Evolutionary conservation across 2,888 invertebrate genomes (phyloP), one percentile per base, ranked within the genome.

Genomic region (Axea sp.): DNA sequence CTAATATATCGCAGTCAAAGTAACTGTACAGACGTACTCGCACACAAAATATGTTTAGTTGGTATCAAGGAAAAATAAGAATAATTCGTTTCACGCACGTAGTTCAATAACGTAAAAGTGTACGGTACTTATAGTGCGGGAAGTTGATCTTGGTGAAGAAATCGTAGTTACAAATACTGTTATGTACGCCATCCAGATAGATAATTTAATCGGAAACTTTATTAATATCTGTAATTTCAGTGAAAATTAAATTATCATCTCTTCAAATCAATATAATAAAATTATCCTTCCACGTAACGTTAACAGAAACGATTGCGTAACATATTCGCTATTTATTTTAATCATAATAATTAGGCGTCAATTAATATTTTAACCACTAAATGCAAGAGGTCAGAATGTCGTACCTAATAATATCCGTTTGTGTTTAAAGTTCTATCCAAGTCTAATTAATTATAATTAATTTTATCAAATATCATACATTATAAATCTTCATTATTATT

Each of bases 61-160:
- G 8, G 26, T 41, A 39, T 37, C 31, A 19, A 2, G 3, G 37
- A 49, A 62, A 62, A 69, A 53, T 53, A 53, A 71, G 62, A 62
- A 62, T 53, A 47, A 17, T 71, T 47, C 62, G 71, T 62, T 71
- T 55, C 39, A 55, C 55, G 62, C 71, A 71, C 71, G 71, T 71
- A 62, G 55, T 19, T 47, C 62, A 49, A 49, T 62, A 51, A 69
- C 53, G 55, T 30, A 31, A 47, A 62, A 71, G 55, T 45, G 47
- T 60, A 47, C 62, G 62, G 62, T 43, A 39, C 53, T 62, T 17
- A 24, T 33, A 39, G 62, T 26, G 37, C 53, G 71, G 53, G 55
- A 69, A 69, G 71, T 71, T 31, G 37, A 55, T 47, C 60, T 17
- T 11, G 31, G 6, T 22, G 39, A 26, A 28, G 60, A 60, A 71